Conservation (phyloP, 2,113 vertebrate species). For the Dromiciops gliroides region DNA sequence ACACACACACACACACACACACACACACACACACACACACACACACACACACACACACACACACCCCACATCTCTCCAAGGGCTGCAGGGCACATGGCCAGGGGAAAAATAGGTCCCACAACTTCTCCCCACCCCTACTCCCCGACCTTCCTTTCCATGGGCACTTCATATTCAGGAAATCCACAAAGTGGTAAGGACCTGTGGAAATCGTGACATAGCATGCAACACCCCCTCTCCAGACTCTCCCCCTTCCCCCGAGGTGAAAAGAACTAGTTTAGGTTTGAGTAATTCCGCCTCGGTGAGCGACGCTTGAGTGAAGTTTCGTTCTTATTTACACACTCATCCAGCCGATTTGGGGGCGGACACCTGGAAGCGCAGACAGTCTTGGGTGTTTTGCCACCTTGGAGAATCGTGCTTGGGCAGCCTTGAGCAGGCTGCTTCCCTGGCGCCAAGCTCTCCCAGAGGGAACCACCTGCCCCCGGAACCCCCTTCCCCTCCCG, state of each 20-base stretch:
- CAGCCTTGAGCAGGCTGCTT: not conserved
- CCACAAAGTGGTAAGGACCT: constrained; percentile 68
- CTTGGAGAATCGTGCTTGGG: not conserved
- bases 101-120: constrained; percentile 43
- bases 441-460: not conserved
- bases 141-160: constrained; percentile 26
- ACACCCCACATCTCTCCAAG: constrained; percentile 2
- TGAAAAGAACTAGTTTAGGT: constrained; percentile 61
- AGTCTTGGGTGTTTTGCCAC: not conserved
- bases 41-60: no score
- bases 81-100: constrained; percentile 50
- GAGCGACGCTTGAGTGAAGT: constrained; percentile 60
- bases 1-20: no score
- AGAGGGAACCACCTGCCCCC: not conserved
- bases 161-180: constrained; percentile 78
- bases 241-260: constrained; percentile 50
- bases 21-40: no score
- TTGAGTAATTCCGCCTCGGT: constrained; percentile 51
- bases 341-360: constrained; percentile 41
- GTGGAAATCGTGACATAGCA: constrained; percentile 82
- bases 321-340: constrained; percentile 55
- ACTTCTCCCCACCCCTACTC: not conserved
- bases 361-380: constrained; percentile 63
- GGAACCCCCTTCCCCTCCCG: not conserved
- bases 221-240: constrained; percentile 58